Evolutionary conservation across 2,888 invertebrate genomes (phyloP).

Genomic region (Parasteatoda lunata): DNA sequence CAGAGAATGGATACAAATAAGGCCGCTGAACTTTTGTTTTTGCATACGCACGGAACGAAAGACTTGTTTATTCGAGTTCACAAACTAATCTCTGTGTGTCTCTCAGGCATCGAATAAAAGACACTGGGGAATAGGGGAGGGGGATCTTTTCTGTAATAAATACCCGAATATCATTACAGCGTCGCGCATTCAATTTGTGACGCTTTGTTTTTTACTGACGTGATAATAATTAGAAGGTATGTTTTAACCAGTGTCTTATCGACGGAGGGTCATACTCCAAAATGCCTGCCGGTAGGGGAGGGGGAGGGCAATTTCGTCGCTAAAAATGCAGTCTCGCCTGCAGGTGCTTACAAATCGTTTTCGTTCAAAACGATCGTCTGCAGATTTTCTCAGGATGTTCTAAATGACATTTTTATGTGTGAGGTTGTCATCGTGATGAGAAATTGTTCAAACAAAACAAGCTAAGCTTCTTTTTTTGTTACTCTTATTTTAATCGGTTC

Average conservation of each 20-base stretch:
- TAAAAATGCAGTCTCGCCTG: constrained; percentile 31
- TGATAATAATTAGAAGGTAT: constrained; percentile 27
- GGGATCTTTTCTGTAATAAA: neutral
- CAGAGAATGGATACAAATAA: neutral
- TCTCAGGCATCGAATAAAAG: constrained; percentile 1
- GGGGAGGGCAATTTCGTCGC: neutral
- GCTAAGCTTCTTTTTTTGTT: neutral
- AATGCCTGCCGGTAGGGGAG: neutral
- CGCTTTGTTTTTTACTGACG: neutral
- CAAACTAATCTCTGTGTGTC: neutral
- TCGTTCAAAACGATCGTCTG: neutral
- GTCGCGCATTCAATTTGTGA: constrained; percentile 8
- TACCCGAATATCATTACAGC: constrained; percentile 8
- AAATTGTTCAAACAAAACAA: neutral
- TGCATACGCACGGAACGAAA: constrained; percentile 2
- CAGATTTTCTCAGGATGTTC: neutral
- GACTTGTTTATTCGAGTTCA: constrained; percentile 5
- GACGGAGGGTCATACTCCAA: neutral
- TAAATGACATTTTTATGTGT: constrained; percentile 5
- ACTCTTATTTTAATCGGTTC: neutral
- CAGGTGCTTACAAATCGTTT: neutral
- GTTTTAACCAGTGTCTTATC: constrained; percentile 4
- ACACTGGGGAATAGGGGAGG: neutral
- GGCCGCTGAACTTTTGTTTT: constrained; percentile 33
- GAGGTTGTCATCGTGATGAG: constrained; percentile 2